A percentile compares a stretch with the other conserved stretches of the same genome.
Evolutionary conservation across 92 coral and sea anemone species (phyloP).

Genomic region (Ricordea florida): DNA sequence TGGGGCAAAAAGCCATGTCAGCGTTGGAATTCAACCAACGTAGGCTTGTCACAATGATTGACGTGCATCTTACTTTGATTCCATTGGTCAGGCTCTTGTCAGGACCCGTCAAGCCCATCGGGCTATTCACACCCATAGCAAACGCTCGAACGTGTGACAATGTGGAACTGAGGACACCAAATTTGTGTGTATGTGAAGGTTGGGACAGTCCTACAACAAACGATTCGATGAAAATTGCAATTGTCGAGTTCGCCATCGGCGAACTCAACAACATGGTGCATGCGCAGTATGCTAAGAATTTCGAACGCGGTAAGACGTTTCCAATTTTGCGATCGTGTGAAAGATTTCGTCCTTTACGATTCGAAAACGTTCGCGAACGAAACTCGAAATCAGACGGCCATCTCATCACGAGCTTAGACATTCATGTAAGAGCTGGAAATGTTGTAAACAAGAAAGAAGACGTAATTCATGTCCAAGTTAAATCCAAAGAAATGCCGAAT

Average conservation of each 20-base stretch:
- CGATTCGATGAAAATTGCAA: constrained; percentile 64
- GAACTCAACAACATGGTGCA: constrained; percentile 71
- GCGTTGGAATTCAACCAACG: constrained; percentile 73
- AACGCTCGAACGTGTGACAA: constrained; percentile 67
- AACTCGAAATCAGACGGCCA: constrained; percentile 56
- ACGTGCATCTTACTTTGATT: constrained; percentile 75
- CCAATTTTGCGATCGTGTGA: constrained; percentile 50
- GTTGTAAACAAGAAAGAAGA: constrained; percentile 56
- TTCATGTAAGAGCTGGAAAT: constrained; percentile 43
- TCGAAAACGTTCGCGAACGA: constrained; percentile 77
- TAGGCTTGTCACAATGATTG: constrained; percentile 74
- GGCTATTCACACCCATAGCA: constrained; percentile 67
- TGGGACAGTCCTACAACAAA: constrained; percentile 85
- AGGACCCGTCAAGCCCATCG: constrained; percentile 54
- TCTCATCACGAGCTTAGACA: constrained; percentile 64
- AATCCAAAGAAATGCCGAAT: constrained; percentile 41
- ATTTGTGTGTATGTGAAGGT: constrained; percentile 86
- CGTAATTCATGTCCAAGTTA: constrained; percentile 61
- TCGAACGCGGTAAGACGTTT: neutral
- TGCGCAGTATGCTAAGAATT: constrained; percentile 5
- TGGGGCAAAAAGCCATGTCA: constrained; percentile 69
- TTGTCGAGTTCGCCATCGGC: constrained; percentile 91
- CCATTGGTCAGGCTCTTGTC: constrained; percentile 58
- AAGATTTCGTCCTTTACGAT: constrained; percentile 68
- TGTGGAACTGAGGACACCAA: constrained; percentile 75